Evolutionary conservation across 1,140 invertebrate genomes (phyloP).

Genomic region (Hirudo medicinalis): DNA sequence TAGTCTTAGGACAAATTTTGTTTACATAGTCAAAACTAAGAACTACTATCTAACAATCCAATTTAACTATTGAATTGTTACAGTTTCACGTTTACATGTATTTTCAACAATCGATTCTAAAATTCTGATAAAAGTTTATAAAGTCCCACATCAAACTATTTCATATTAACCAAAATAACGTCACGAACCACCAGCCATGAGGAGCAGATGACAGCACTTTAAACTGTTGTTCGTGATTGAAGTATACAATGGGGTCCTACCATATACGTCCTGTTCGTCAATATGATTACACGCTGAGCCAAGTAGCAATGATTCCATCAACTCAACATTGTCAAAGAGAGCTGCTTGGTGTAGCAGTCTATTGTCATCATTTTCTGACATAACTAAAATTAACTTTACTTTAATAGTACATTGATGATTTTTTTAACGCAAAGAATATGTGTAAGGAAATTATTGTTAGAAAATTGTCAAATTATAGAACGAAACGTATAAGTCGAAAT

Average conservation of each 20-base stretch:
- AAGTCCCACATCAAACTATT: neutral
- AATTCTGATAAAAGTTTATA: neutral
- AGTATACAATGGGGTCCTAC: slow-evolving; percentile 66
- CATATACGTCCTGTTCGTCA: slow-evolving; percentile 62
- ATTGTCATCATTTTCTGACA: slow-evolving; percentile 9
- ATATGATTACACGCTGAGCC: slow-evolving; percentile 47
- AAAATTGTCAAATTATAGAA: no score
- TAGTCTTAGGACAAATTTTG: neutral
- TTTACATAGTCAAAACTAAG: neutral
- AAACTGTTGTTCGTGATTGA: slow-evolving; percentile 72
- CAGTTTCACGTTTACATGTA: neutral
- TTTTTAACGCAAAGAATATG: no score
- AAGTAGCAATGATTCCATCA: slow-evolving; percentile 64
- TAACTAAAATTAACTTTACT: neutral
- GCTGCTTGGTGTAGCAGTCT: slow-evolving; percentile 53
- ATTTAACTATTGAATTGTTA: neutral
- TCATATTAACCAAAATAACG: slow-evolving; percentile 6
- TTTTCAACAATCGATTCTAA: slow-evolving; percentile 1
- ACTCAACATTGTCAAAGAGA: slow-evolving; percentile 75
- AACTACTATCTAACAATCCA: neutral
- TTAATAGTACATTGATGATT: no score
- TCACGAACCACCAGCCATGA: slow-evolving; percentile 53
- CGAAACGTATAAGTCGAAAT: no score
- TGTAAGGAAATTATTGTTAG: no score
- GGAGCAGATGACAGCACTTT: slow-evolving; percentile 58